Evolutionary conservation across 2,888 invertebrate species (phyloP), one percentile per base, ranked within the genome.

Genomic region (Ferrisia virgata): DNA sequence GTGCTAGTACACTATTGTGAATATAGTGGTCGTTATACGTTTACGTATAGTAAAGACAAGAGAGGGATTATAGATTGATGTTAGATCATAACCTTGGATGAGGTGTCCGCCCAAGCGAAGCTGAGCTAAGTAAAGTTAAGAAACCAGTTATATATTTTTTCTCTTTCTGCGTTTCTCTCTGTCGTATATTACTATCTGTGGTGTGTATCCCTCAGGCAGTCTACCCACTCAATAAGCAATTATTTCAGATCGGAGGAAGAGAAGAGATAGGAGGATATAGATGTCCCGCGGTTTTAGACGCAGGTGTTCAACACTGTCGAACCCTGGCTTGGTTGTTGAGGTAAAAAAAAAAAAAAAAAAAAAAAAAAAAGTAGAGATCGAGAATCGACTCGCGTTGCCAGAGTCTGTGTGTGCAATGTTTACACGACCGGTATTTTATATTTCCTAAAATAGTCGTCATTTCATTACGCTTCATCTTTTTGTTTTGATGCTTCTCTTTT

Each of bases 221-320:
- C 82, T 82, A 82, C 82, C 82, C 82, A 82, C 82, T 82, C 82
- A 82, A 82, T 82, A 82, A 82, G 82, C 82, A 82, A 82, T 82
- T 82, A 82, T 82, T 82, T 82, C 69, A 58, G 64, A 82, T 82
- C 82, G 82, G 64, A 64, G 82, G 82, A 31, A 58, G 82, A 82
- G 82, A 25, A 82, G 82, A 82, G 82, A 82, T 82, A 82, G 64
- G 82, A 82, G 82, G 82, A 82, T 82, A 82, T 82, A 82, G 82
- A 82, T 82, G 82, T 82, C 82, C 82, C 82, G 82, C 82, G 82
- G 82, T 82, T 82, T 82, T 58, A 82, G 82, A 82, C 64, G 82
- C 82, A 82, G 82, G 82, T 82, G 82, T 82, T 82, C 82, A 82
- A 82, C 82, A 82, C 82, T 82, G 58, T 82, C 82, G 82, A 82